phyloP scores from a whole-genome alignment of 2,113 vertebrate species.

The Spermophilus dauricus region DNA sequence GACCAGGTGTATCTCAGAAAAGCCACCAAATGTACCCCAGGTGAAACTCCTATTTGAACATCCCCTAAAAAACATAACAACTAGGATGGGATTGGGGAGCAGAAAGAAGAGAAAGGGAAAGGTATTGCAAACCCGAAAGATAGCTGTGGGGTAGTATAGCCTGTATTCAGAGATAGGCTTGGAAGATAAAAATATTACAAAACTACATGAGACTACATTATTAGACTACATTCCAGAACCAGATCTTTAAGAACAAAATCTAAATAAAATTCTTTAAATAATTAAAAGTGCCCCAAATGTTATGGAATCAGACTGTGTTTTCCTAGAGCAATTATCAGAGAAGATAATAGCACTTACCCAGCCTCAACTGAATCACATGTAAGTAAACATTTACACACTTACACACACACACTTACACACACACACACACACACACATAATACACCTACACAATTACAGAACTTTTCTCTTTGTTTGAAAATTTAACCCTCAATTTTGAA shows the following conservation, averaged over 20 bases:
- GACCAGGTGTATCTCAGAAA: neutral
- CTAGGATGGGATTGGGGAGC: neutral
- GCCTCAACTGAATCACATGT: neutral
- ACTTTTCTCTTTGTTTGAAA: neutral
- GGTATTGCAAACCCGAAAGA: no score
- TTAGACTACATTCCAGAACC: neutral
- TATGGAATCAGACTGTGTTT: neutral
- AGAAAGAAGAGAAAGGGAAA: neutral
- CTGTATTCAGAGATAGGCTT: rapidly evolving
- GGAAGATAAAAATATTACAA: neutral
- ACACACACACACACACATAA: rapidly evolving
- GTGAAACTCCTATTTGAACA: neutral
- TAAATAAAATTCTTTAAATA: neutral
- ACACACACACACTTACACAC: rapidly evolving
- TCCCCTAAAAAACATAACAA: no score
- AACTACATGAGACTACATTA: neutral
- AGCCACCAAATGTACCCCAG: neutral
- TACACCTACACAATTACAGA: neutral
- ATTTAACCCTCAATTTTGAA: neutral
- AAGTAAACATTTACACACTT: neutral
- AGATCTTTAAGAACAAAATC: neutral
- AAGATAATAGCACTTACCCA: neutral
- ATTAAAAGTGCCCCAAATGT: neutral
- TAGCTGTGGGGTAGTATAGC: no score
- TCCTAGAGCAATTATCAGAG: neutral